Conservation (phyloP, 2,888 invertebrate genomes). For the Hermodice carunculata region DNA sequence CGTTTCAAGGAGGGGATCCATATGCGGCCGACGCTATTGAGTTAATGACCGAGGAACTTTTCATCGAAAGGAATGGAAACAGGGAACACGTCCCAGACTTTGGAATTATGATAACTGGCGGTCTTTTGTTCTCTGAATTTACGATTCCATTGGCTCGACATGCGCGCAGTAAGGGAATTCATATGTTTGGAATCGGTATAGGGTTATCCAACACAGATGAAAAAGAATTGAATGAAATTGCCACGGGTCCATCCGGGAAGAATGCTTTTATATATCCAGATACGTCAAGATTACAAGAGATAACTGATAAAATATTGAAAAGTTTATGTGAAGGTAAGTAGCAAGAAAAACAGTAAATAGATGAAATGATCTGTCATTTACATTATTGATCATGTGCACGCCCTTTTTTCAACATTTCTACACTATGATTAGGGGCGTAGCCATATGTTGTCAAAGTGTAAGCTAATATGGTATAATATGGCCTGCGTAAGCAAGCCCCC, state of each 20-base stretch:
- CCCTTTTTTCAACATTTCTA: too few relatives aligned
- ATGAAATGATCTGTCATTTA: too few relatives aligned
- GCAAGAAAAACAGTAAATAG: too few relatives aligned
- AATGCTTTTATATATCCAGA: too few relatives aligned
- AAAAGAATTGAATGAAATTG: constrained; percentile 16
- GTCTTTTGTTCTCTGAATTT: constrained; percentile 32
- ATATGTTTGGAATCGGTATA: constrained; percentile 27
- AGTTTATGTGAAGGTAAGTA: too few relatives aligned
- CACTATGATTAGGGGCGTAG: too few relatives aligned
- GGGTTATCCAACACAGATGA: constrained; percentile 22
- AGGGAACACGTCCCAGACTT: constrained; percentile 30
- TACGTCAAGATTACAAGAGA: too few relatives aligned
- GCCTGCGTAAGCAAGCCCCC: too few relatives aligned
- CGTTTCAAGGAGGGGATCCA: constrained; percentile 33
- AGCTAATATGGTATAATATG: too few relatives aligned
- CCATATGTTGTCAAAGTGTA: too few relatives aligned
- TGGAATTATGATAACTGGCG: constrained; percentile 36
- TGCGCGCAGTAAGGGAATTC: constrained; percentile 28
- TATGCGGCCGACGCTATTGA: constrained; percentile 27
- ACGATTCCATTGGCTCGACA: constrained; percentile 21
- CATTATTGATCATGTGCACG: too few relatives aligned
- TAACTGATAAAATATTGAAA: too few relatives aligned
- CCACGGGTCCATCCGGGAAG: constrained; percentile 1
- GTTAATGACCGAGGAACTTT: constrained; percentile 26
- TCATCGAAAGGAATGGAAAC: constrained; percentile 28